These are phyloP conservation scores for Heptranchias perlo DNA, from an alignment of 2,113 vertebrate genomes.

Conservation along the genomic window DNA sequence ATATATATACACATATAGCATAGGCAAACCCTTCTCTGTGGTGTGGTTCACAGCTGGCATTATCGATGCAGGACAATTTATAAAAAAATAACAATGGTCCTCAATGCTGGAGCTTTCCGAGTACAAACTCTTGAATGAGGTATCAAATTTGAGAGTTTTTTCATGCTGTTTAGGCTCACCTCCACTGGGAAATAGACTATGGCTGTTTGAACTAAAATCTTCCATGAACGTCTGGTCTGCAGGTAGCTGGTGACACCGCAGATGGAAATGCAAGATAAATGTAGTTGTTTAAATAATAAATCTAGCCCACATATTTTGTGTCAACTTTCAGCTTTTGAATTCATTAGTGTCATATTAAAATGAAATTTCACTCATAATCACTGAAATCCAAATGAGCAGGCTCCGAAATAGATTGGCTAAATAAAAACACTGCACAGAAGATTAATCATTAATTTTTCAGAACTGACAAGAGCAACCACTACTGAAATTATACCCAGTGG, in stretches of 20 bases:
- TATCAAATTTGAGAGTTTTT: background rate
- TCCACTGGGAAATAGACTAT: background rate
- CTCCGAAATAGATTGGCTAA: background rate
- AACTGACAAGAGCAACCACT: background rate
- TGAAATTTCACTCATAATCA: background rate
- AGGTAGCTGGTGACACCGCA: background rate
- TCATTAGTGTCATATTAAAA: background rate
- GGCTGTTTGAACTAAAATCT: background rate
- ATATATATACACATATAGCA: too few relatives aligned
- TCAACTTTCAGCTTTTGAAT: background rate
- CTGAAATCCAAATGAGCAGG: background rate
- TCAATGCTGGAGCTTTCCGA: background rate
- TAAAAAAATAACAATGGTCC: background rate
- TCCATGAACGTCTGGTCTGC: background rate
- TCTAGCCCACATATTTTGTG: too few relatives aligned
- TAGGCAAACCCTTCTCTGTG: background rate
- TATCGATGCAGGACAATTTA: background rate
- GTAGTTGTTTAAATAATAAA: background rate
- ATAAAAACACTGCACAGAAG: background rate
- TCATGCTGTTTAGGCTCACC: background rate
- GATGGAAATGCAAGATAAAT: background rate
- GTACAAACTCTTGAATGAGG: background rate
- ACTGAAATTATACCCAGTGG: background rate
- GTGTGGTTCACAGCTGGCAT: background rate
- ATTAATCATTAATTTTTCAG: background rate